A percentile compares a stretch with the other conserved stretches of the same genome.
Conservation (phyloP, 2,888 invertebrate genomes). For the Apoderus coryli region DNA sequence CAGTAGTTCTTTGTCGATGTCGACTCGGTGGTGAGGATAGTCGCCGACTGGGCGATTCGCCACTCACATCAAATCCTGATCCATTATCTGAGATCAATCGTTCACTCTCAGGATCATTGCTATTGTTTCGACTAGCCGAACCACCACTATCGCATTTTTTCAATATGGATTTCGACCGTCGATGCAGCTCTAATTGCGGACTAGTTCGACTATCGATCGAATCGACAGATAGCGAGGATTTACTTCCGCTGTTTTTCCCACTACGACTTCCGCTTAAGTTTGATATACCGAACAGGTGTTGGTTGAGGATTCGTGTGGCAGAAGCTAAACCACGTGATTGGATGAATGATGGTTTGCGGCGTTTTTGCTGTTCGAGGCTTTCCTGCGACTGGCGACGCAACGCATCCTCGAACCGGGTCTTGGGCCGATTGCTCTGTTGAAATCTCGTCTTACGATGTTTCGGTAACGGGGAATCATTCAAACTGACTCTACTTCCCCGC, state of each 20-base stretch:
- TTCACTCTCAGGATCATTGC: conserved; percentile 64
- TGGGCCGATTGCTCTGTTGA: conserved; percentile 54
- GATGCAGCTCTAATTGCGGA: conserved; percentile 48
- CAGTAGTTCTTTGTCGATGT: too few relatives aligned
- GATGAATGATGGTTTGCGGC: conserved; percentile 40
- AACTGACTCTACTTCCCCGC: conserved; percentile 41
- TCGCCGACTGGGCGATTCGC: conserved; percentile 29
- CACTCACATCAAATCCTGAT: conserved; percentile 36
- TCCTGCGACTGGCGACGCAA: conserved; percentile 38
- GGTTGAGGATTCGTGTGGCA: conserved; percentile 57
- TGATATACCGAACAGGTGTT: conserved; percentile 62
- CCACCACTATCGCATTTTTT: conserved; percentile 52
- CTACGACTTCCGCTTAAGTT: too few relatives aligned
- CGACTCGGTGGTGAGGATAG: conserved; percentile 27
- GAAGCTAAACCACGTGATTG: conserved; percentile 52
- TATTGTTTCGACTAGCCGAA: conserved; percentile 32
- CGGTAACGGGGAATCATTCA: conserved; percentile 53
- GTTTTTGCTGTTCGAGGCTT: conserved; percentile 37
- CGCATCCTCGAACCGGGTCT: conserved; percentile 35
- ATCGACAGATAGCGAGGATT: conserved; percentile 53
- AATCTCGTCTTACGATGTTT: conserved; percentile 78
- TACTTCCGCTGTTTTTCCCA: conserved; percentile 43
- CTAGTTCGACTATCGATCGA: conserved; percentile 47
- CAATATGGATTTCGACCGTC: conserved; percentile 59
- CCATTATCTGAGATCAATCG: conserved; percentile 53